A percentile compares a stretch with the other conserved stretches of the same genome.
phyloP scores from a whole-genome alignment of 2,888 invertebrate genomes.

The Drosophila demipolita region DNA sequence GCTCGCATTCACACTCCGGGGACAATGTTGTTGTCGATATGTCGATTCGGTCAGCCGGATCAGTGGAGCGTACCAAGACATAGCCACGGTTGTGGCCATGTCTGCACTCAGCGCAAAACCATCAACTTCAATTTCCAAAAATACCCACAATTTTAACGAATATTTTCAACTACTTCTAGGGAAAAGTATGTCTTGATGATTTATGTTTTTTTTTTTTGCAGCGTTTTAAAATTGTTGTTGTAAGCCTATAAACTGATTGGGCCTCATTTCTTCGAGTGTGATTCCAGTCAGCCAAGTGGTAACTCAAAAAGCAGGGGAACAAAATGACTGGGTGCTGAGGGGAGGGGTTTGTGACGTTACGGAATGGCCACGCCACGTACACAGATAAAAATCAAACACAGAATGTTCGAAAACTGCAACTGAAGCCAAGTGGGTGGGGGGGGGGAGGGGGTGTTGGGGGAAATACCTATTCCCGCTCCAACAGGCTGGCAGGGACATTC shows the following conservation, averaged over 20 bases:
- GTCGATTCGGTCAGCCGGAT: slow-evolving; percentile 64
- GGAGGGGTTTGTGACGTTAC: slow-evolving; percentile 34
- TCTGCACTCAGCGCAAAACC: slow-evolving; percentile 3
- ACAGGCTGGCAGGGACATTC: slow-evolving; percentile 3
- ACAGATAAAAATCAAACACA: slow-evolving; percentile 70
- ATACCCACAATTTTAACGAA: background rate
- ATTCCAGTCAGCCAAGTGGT: slow-evolving; percentile 7
- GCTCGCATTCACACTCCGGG: slow-evolving; percentile 53
- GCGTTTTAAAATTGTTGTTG: background rate
- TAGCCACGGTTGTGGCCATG: slow-evolving; percentile 28
- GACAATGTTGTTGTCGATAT: slow-evolving; percentile 75
- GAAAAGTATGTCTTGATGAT: background rate
- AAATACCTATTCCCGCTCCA: no score
- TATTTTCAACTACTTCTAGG: no score
- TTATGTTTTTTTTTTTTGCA: no score
- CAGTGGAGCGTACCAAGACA: slow-evolving; percentile 48
- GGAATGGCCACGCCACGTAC: slow-evolving; percentile 65
- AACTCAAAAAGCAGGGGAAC: slow-evolving; percentile 2
- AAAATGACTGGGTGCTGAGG: slow-evolving; percentile 3
- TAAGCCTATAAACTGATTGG: background rate
- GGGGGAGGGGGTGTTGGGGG: background rate
- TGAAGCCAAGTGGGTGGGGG: slow-evolving; percentile 3
- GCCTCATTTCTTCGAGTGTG: background rate
- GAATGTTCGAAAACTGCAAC: slow-evolving; percentile 56
- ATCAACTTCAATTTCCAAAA: background rate